Base-by-base conservation (phyloP, 1,140 invertebrate species). In the Micrasema longulum region DNA sequence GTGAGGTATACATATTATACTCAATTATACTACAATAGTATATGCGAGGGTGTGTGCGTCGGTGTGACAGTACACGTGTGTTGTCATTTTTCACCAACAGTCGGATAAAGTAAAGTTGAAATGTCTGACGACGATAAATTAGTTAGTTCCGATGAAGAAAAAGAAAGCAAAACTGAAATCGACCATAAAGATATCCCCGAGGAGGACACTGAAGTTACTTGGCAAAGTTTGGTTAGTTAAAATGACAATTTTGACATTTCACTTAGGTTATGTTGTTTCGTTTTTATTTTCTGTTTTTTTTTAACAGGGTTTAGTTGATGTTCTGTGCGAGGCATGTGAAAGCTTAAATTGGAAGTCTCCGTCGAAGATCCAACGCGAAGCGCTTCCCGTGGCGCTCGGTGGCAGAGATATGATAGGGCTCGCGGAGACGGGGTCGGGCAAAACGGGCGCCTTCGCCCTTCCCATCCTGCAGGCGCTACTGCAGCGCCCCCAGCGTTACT, bases 341-440 rank as follows among this genome's bases (percentile, higher is more conserved):
- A 88, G 93, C 74, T 84, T 99, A 67, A 96, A 97, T 88, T 99
- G 98, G 98, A 94, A 91, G 78, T 82, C 85, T 31, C 97, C 98
- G 2, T 93, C 96, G 6, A 96, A 96, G 84, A 99, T 99, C 79
- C 98, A 99, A 82, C 89, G 87, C 47, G 96, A 99, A 86, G 88
- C 97, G 1, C 95, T 99, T 79, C 97, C 97, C 7, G 80, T 96
- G 12, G 93, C 96, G 2, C 81, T 99, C 31, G 84, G 95, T 87
- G 96, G 96, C 85, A 94, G 93, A 84, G 97, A 99, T 86, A 89
- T 99, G 0, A 98, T 99, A 78, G 97, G 97, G 16, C 83, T 99
- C 55, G 97, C 97, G 1, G 97, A 99, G 86, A 99, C 97, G 2
- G 97, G 98, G 6, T 99, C 97, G 5, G 97, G 98, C 12, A 99